phyloP scores from a whole-genome alignment of 2,888 invertebrate species.

The Athalia rosae region DNA sequence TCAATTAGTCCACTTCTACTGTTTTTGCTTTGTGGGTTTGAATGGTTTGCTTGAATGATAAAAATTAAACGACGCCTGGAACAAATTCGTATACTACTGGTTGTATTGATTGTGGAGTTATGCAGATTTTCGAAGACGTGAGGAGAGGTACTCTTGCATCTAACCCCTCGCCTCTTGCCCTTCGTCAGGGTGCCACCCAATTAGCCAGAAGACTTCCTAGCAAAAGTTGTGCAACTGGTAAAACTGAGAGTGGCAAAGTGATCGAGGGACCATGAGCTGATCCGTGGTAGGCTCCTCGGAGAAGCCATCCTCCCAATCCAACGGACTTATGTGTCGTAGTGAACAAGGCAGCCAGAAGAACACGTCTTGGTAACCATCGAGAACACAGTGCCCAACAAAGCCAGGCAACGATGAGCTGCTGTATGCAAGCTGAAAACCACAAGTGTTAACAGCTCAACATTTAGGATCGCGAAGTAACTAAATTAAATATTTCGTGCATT shows the following conservation, averaged over 20 bases:
- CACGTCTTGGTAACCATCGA: constrained; percentile 66
- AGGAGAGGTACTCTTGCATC: constrained; percentile 14
- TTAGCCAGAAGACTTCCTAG: constrained; percentile 68
- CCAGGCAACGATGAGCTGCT: constrained; percentile 66
- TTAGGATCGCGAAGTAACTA: background rate
- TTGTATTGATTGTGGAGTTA: constrained; percentile 29
- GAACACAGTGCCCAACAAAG: constrained; percentile 69
- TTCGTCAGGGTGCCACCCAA: constrained; percentile 63
- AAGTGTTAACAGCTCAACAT: background rate
- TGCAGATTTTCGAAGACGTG: constrained; percentile 19
- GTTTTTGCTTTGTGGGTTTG: background rate
- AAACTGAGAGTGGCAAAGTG: constrained; percentile 67
- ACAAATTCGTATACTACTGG: background rate
- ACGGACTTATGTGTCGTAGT: constrained; percentile 70
- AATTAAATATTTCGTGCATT: constrained; percentile 1
- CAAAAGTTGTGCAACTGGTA: constrained; percentile 69
- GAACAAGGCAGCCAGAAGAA: constrained; percentile 66
- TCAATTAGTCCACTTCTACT: background rate
- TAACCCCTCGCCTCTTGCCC: constrained; percentile 10
- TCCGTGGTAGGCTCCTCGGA: constrained; percentile 69
- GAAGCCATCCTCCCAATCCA: constrained; percentile 69
- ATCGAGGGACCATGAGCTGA: constrained; percentile 66
- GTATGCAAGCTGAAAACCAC: constrained; percentile 64
- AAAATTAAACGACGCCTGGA: constrained; percentile 1
- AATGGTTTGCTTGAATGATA: background rate